Percentiles rank a stretch among this genome's conserved stretches.
phyloP scores from a whole-genome alignment of 2,888 invertebrate genomes.

The Thera obeliscata region DNA sequence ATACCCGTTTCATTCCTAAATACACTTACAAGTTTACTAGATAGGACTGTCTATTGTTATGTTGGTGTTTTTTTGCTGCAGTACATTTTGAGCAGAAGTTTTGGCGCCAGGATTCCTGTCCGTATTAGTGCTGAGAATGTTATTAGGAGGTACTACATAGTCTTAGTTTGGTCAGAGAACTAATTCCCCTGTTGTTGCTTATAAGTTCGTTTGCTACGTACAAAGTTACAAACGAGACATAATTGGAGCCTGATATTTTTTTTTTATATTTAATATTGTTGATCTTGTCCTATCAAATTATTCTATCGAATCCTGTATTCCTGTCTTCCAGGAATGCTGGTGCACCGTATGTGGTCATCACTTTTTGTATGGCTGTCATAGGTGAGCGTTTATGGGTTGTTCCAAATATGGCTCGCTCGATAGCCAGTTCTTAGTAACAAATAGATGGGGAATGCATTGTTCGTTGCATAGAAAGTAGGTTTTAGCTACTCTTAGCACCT shows the following conservation, averaged over 20 bases:
- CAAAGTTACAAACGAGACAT: too few relatives aligned
- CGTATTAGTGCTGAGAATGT: neutral
- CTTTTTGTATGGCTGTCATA: slow-evolving; percentile 30
- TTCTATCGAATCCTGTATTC: slow-evolving; percentile 21
- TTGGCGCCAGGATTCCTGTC: slow-evolving; percentile 15
- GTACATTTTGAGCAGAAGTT: slow-evolving; percentile 13
- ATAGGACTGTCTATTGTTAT: slow-evolving; percentile 8
- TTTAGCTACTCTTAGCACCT: neutral
- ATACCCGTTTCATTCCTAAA: slow-evolving; percentile 35
- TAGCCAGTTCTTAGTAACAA: slow-evolving; percentile 21
- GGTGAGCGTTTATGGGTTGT: slow-evolving; percentile 28
- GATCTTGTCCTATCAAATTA: slow-evolving; percentile 8
- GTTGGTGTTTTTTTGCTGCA: slow-evolving; percentile 1
- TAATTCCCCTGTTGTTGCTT: too few relatives aligned
- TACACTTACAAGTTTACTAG: slow-evolving; percentile 9
- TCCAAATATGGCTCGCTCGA: slow-evolving; percentile 27
- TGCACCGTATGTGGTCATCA: slow-evolving; percentile 30
- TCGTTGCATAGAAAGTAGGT: slow-evolving; percentile 24
- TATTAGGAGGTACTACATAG: too few relatives aligned
- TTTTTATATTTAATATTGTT: too few relatives aligned
- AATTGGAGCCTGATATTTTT: too few relatives aligned
- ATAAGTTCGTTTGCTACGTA: too few relatives aligned
- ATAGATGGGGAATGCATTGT: slow-evolving; percentile 27
- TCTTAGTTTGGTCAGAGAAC: neutral
- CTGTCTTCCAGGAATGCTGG: slow-evolving; percentile 34